Evolutionary conservation across 2,888 invertebrate genomes (phyloP), one percentile per base, ranked within the genome.

Genomic region (Cyclophora punctaria): DNA sequence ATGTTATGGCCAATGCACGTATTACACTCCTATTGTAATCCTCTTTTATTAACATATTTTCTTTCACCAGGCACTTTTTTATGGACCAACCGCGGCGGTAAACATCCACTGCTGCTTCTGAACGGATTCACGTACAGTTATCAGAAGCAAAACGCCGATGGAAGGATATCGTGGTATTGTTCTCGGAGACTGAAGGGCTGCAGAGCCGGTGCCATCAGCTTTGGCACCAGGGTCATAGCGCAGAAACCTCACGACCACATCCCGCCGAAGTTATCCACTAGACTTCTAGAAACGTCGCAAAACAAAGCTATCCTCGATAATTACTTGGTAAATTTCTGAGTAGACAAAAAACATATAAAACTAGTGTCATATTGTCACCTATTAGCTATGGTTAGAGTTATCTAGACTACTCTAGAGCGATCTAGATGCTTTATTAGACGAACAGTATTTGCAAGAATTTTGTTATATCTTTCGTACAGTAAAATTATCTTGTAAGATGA

Each of bases 161-260:
- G 86, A 2, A 70, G 84, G 44, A 66, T 84, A 54, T 81, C 83
- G 34, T 89, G 88, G 88, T 87, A 87, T 62, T 88, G 88, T 55
- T 88, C 88, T 0, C 64, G 83, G 55, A 75, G 86, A 50, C 64
- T 86, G 45, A 84, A 80, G 48, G 88, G 88, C 0, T 88, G 88
- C 61, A 73, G 77, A 45, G 82, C 84, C 2, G 76, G 84, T 0
- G 87, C 85, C 1, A 75, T 83, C 48, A 87, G 83, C 53, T 60
- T 80, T 35, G 85, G 83, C 0, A 69, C 69, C 4, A 67, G 56
- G 48, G 78, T 73, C 0, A 66, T 66, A 42, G 58, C 75, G 0
- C 65, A 70, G 42, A 84, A 82, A 35, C 64, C 69, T 0, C 87
- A 88, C 46, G 83, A 87, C 46, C 88, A 88, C 43, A 60, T 64